These are phyloP conservation scores for Moxostoma hubbsi DNA, from an alignment of 2,797 vertebrate species.

Conservation along the genomic window DNA sequence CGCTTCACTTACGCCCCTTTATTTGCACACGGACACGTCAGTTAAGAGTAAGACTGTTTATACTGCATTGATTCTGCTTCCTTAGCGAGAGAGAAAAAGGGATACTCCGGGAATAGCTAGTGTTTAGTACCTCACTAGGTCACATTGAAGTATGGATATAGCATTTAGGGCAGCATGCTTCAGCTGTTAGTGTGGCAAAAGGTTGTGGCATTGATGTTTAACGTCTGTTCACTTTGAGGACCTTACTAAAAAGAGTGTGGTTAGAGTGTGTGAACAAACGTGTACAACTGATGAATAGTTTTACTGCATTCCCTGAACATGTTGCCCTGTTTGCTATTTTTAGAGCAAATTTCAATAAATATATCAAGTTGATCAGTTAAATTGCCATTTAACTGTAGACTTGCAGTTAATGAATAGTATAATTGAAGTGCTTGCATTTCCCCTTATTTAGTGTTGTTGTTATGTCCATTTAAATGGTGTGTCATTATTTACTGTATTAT, in stretches of 20 bases:
- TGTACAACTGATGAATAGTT: not conserved
- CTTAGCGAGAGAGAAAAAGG: not conserved
- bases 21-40: conserved; percentile 20
- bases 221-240: not conserved
- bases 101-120: not conserved
- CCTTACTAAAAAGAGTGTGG: not conserved
- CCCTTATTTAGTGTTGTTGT: conserved; percentile 44
- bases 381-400: not conserved
- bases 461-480: conserved; percentile 51
- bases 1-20: conserved; percentile 54
- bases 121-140: not conserved
- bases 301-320: conserved; percentile 10
- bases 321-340: conserved; percentile 1
- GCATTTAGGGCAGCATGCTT: not conserved
- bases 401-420: conserved; percentile 27
- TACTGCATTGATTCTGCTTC: not conserved
- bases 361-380: conserved; percentile 7
- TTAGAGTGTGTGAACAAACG: conserved; percentile 17
- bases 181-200: not conserved
- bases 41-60: conserved; percentile 6
- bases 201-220: not conserved
- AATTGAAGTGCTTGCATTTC: conserved; percentile 42
- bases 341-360: not conserved
- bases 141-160: not conserved
- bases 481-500: not conserved